Conservation (phyloP, 2,797 vertebrate genomes). For the Momotus momota region DNA sequence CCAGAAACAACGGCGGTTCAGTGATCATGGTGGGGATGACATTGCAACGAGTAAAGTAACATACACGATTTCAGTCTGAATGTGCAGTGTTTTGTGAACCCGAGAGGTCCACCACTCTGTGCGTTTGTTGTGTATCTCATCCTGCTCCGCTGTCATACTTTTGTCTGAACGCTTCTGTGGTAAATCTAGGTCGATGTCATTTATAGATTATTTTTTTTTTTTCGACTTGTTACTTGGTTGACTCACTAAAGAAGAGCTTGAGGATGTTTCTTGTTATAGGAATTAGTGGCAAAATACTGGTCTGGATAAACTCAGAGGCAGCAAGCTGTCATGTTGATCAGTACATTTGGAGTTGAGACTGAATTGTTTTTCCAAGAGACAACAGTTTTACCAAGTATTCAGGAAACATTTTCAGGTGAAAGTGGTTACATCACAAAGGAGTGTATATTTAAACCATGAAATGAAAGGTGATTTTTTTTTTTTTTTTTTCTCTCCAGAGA, state of each 20-base stretch:
- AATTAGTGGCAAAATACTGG: neutral
- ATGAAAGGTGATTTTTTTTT: neutral
- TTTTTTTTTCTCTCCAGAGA: neutral
- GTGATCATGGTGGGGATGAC: slow-evolving; percentile 88
- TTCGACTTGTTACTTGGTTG: neutral
- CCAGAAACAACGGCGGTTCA: slow-evolving; percentile 90
- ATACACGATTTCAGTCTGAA: slow-evolving; percentile 75
- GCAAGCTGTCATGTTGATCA: neutral
- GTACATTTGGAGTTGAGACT: neutral
- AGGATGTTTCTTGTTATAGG: neutral
- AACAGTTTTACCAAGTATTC: neutral
- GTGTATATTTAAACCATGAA: neutral
- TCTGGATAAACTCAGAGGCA: neutral
- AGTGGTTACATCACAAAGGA: neutral
- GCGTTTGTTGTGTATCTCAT: neutral
- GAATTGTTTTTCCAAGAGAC: neutral
- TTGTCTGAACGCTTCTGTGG: neutral
- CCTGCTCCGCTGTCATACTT: neutral
- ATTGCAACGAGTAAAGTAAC: slow-evolving; percentile 81
- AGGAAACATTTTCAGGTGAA: neutral
- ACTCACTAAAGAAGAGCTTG: neutral
- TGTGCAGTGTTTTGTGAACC: slow-evolving; percentile 75
- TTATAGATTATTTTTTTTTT: neutral
- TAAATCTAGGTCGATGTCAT: neutral
- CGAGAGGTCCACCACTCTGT: slow-evolving; percentile 21